phyloP scores from a whole-genome alignment of 2,888 invertebrate species.

The Andrena marginata region DNA sequence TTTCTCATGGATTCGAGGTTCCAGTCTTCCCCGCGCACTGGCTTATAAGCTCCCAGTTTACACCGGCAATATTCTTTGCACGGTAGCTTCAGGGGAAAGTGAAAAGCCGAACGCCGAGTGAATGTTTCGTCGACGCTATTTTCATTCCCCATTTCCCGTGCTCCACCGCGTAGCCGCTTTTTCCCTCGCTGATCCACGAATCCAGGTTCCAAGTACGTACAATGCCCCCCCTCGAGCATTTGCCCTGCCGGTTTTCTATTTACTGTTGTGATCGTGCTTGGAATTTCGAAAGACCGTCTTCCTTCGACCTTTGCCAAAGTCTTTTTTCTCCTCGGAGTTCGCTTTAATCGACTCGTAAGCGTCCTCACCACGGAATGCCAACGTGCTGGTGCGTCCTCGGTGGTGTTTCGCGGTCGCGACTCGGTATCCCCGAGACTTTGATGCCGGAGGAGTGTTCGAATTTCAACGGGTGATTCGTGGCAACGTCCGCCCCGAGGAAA shows the following conservation, averaged over 20 bases:
- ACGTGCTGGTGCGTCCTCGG: neutral
- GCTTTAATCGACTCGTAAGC: constrained; percentile 54
- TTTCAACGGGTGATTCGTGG: no score
- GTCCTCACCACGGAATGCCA: constrained; percentile 46
- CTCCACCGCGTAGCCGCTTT: neutral
- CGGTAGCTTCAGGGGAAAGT: neutral
- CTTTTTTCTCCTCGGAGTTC: constrained; percentile 48
- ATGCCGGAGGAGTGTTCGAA: neutral
- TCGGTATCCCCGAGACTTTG: neutral
- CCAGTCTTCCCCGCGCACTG: no score
- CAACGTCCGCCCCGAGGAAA: no score
- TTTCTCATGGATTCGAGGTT: no score
- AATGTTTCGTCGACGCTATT: neutral
- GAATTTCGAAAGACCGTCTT: constrained; percentile 51
- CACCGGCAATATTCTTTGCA: neutral
- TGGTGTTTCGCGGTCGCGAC: neutral
- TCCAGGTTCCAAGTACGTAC: constrained; percentile 22
- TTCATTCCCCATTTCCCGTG: neutral
- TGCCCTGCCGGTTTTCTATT: constrained; percentile 57
- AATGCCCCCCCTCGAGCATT: constrained; percentile 12
- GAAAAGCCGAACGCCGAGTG: no score
- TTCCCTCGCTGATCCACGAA: neutral
- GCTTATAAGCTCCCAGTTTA: neutral
- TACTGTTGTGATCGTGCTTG: constrained; percentile 62
- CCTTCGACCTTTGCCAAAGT: constrained; percentile 47